Evolutionary conservation across 2,113 vertebrate species (phyloP), one percentile per base, ranked within the genome.

Genomic region (Corythaixoides concolor): DNA sequence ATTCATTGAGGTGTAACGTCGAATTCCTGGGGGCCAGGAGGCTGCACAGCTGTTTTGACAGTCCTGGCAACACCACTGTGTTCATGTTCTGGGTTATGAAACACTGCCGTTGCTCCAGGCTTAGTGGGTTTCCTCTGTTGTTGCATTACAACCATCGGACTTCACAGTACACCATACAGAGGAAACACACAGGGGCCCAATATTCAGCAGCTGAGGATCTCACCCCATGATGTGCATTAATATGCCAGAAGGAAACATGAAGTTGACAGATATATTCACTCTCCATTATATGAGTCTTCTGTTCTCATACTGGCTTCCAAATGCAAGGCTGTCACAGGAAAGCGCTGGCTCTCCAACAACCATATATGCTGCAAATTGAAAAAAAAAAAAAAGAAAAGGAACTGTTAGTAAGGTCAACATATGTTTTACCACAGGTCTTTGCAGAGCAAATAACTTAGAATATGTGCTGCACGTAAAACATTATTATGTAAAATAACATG

Each of bases 61-160:
- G 90, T 47, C 62, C 59, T 94, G 67, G 76, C 67, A 77, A 47
- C 11, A 69, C 77, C 78, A 24, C 43, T 88, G 50, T 72, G 60
- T 53, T 93, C 59, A 24, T 93, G n/a, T 95, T 95, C 88, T 85
- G 82, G 37, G 59, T 97, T 98, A 88, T 83, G 72, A 85, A 97
- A 96, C 43, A 53, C 16, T 87, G 49, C 24, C 35, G 30, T 85
- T 78, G 89, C 89, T 95, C 75, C 95, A 87, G 89, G 77, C 82
- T 95, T 79, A 35, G 32, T 37, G 75, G 32, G 20, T 70, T 93
- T 93, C 55, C 58, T 95, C 90, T 95, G 63, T 89, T 92, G 83
- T 92, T 91, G 82, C 12, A 3, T 72, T 78, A 59, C 35, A 67
- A 37, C 56, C 77, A 58, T 33, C 82, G 68, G 55, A 37, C 56